A percentile compares a stretch with the other conserved stretches of the same genome.
Conservation (phyloP, 2,797 vertebrate genomes). For the Anabas testudineus region DNA sequence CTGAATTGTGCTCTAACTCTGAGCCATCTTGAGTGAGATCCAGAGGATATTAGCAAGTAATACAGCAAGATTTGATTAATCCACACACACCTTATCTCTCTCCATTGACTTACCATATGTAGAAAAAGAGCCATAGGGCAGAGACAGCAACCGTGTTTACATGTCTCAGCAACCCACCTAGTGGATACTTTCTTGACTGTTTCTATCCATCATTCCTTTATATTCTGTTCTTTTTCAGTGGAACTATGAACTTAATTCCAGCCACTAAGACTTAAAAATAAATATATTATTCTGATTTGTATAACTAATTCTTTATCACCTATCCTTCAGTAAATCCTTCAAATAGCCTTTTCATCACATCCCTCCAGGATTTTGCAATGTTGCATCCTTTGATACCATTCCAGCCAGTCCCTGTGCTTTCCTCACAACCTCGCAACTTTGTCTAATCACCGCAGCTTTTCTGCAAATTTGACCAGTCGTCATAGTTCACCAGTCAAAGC, state of each 20-base stretch:
- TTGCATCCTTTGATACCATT: too few species aligned
- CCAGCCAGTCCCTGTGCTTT: too few species aligned
- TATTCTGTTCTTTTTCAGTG: not conserved
- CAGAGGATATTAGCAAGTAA: constrained; percentile 59
- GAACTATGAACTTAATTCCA: not conserved
- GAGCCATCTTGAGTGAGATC: constrained; percentile 41
- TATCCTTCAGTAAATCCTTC: too few species aligned
- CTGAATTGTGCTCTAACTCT: constrained; percentile 24
- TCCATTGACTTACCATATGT: constrained; percentile 27
- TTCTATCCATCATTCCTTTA: not conserved
- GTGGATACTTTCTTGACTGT: constrained; percentile 2
- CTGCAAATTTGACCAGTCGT: too few species aligned
- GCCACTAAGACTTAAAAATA: too few species aligned
- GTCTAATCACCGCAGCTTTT: too few species aligned
- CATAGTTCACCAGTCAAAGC: too few species aligned
- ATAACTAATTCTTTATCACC: too few species aligned
- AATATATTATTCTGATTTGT: too few species aligned
- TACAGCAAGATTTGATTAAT: constrained; percentile 61
- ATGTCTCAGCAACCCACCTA: constrained; percentile 3
- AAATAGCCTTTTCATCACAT: too few species aligned
- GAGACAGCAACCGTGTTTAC: constrained; percentile 26
- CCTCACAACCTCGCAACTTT: too few species aligned
- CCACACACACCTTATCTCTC: constrained; percentile 56
- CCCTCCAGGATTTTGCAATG: too few species aligned
- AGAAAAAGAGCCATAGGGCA: constrained; percentile 38